A percentile compares a stretch with the other conserved stretches of the same genome.
Conservation (phyloP, 1,140 invertebrate genomes). For the Cyrtorhinus lividipennis region DNA sequence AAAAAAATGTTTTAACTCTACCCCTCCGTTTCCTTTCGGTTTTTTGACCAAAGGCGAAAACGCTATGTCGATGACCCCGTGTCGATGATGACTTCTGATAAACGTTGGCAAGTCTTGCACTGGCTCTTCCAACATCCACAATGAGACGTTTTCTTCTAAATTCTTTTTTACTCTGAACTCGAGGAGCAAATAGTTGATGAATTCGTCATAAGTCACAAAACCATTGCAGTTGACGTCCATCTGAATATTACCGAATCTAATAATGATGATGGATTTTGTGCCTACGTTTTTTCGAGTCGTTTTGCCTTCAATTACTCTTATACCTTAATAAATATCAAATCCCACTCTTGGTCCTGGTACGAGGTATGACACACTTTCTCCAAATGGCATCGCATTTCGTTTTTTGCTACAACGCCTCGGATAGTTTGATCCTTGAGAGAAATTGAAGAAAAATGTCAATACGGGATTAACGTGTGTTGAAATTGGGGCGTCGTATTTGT, state of each 20-base stretch:
- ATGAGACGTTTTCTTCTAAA: neutral
- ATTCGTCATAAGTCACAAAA: neutral
- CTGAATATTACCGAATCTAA: neutral
- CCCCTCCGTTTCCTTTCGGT: slow-evolving; percentile 4
- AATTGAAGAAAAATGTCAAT: neutral
- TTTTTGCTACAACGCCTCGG: neutral
- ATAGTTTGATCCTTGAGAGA: neutral
- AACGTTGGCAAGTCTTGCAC: slow-evolving; percentile 39
- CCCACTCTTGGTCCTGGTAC: neutral
- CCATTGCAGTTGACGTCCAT: neutral
- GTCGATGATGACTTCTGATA: slow-evolving; percentile 43
- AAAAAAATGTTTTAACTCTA: no score
- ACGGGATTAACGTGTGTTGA: neutral
- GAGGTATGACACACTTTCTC: neutral
- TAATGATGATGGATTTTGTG: neutral
- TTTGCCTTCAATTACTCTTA: neutral
- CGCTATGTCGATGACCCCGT: slow-evolving; percentile 40
- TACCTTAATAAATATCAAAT: neutral
- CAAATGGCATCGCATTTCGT: neutral
- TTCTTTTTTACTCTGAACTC: slow-evolving; percentile 1
- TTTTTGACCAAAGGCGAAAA: slow-evolving; percentile 40
- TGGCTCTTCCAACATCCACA: slow-evolving; percentile 34
- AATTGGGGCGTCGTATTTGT: neutral
- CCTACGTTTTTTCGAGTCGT: neutral
- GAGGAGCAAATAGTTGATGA: neutral